Evolutionary conservation across 2,113 vertebrate species (phyloP), one percentile per base, ranked within the genome.

Genomic region (Astur gentilis): DNA sequence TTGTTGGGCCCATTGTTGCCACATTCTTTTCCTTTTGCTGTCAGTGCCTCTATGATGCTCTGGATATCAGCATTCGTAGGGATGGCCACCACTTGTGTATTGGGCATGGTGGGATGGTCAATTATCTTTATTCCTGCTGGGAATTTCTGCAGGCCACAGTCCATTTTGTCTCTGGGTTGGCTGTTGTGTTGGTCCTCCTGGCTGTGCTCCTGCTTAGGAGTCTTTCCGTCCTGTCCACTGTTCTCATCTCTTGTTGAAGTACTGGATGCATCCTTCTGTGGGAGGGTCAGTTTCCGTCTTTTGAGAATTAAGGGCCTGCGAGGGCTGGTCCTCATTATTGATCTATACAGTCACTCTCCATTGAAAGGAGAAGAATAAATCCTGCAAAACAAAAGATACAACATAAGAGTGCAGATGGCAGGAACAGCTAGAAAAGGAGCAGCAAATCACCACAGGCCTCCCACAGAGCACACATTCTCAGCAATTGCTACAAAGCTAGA

Each of bases 291-390:
- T 93, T 98, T 99, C 92, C 99, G 98, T 97, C 99, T 99, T 95
- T 99, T 99, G 50, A 99, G 99, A 98, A 99, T 99, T 92, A 99
- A 95, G 81, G 99, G 99, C 98, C 99, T 98, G 82, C 98, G 97
- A 76, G 99, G 99, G 97, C 99, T 99, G 75, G 98, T 98, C 98
- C 98, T 99, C 99, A 99, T 99, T 94, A 95, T 99, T 96, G 96
- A 95, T 95, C 75, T 76, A 6, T 34, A 77, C 85, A 92, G 55
- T 96, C 79, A 91, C 94, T 95, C 97, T 97, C 98, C 98, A 98
- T 98, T 81, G 97, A 98, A 95, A 96, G 95, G 82, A 92, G n/a
- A 96, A 90, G 58, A 58, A 54, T 25, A 83, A 96, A 93, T 62
- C 93, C 98, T 98, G 92, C 20, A 83, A 97, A 90, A 90, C 40